Base-by-base conservation (phyloP, 37 sponge, comb jelly and placozoan genomes). In the Diacarnus erythraeanus region DNA sequence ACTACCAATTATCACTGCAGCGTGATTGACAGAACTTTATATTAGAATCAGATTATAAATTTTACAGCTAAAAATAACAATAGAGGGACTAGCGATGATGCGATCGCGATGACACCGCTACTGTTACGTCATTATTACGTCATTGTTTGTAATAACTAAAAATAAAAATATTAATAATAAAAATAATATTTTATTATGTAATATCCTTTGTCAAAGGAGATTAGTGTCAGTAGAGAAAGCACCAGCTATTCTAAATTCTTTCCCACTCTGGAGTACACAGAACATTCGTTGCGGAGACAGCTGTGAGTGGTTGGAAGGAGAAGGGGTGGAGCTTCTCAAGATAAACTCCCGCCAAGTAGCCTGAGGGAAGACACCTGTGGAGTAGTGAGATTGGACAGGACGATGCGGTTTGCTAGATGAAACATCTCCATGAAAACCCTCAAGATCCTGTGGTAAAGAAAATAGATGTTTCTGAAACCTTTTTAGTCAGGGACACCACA, bases 181-280 rank as follows among this genome's bases (percentile, higher is more conserved):
- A n/a, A n/a, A n/a, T n/a, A n/a, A n/a, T n/a, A n/a, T n/a, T n/a
- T n/a, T n/a, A n/a, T n/a, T n/a, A n/a, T n/a, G n/a, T n/a, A n/a
- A n/a, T n/a, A n/a, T n/a, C n/a, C n/a, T n/a, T n/a, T 34, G 30
- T 65, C 35, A 65, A 10, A 30, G 9, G 3, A 79, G n/a, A 18
- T 79, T 79, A 30, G 79, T 85, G 64, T 91, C 90, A 36, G 33
- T 38, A 23, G 87, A 76, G 40, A 95, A 95, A 0, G 90, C 93
- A 63, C 90, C 94, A n/a, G 93, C 93, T 25, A 95, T 60, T 89
- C 95, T 83, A 63, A 92, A 93, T 58, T 95, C 84, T 35, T 34
- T 35, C 18, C 81, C 89, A 47, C 64, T 41, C 3, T 93, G 81
- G 31, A 91, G 60, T 18, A 86, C 90, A 64, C 86, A 78, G 72